A percentile compares a stretch with the other conserved stretches of the same genome.
These are phyloP conservation scores for Bellardia pandia DNA, from an alignment of 2,888 invertebrate species.

Conservation along the genomic window DNA sequence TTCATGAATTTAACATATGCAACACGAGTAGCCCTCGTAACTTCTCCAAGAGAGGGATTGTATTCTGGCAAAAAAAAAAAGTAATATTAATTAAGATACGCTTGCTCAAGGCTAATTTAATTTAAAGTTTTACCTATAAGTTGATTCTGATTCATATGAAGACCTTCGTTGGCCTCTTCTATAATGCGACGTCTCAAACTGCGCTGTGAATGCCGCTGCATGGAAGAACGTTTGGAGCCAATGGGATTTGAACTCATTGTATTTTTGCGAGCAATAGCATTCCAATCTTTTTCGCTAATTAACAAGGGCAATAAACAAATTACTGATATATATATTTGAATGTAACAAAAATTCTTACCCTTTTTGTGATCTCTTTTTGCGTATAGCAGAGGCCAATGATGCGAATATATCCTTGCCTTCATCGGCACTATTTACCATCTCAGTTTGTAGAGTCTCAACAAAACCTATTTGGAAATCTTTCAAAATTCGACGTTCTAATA, in stretches of 20 bases:
- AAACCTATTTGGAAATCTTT: conserved; percentile 96
- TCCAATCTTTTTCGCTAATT: conserved; percentile 88
- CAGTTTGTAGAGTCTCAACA: conserved; percentile 92
- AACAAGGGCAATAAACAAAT: background rate
- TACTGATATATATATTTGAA: background rate
- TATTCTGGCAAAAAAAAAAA: conserved; percentile 85
- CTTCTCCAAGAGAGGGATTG: conserved; percentile 91
- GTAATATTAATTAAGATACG: background rate
- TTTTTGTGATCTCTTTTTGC: conserved; percentile 85
- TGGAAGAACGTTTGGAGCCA: conserved; percentile 89
- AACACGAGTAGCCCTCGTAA: conserved; percentile 91
- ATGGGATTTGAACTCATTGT: conserved; percentile 90
- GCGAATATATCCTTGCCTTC: conserved; percentile 92
- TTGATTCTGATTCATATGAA: conserved; percentile 89
- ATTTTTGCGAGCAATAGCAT: conserved; percentile 90
- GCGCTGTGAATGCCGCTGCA: conserved; percentile 87
- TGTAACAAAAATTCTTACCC: conserved; percentile 76
- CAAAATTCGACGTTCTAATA: conserved; percentile 93
- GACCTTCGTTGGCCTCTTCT: conserved; percentile 87
- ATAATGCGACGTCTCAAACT: conserved; percentile 90
- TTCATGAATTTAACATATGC: conserved; percentile 96
- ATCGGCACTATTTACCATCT: conserved; percentile 87
- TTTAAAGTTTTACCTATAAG: conserved; percentile 86
- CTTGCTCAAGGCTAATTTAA: background rate
- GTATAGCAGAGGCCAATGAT: conserved; percentile 92